Conservation (phyloP, 2,888 invertebrate species). For the Scelioninae gen. 2 region DNA sequence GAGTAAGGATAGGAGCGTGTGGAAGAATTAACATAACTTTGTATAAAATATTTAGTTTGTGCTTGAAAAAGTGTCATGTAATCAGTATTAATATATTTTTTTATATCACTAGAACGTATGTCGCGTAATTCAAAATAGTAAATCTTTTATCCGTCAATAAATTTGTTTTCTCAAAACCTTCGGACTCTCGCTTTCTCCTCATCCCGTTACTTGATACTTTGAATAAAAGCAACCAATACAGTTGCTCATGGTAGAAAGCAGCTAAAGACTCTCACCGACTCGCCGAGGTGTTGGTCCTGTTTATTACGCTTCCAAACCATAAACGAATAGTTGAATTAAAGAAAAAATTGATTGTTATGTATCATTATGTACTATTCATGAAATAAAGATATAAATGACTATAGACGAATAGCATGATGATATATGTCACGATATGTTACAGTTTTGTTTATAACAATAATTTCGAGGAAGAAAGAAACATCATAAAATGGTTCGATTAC, state of each 20-base stretch:
- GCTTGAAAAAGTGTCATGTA: constrained; percentile 8
- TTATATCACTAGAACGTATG: constrained; percentile 8
- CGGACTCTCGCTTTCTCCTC: constrained; percentile 63
- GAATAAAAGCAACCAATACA: constrained; percentile 45
- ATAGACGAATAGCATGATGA: no score
- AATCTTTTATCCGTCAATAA: constrained; percentile 43
- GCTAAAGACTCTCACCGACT: constrained; percentile 47
- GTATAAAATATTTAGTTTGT: neutral
- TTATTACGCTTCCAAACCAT: constrained; percentile 18
- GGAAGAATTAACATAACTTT: no score
- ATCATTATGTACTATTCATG: neutral
- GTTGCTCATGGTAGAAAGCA: constrained; percentile 48
- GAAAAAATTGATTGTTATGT: neutral
- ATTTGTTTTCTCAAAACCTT: constrained; percentile 51
- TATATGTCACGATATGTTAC: no score
- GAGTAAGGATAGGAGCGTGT: no score
- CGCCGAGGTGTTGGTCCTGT: constrained; percentile 4
- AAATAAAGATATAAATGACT: neutral
- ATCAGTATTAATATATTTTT: constrained; percentile 16
- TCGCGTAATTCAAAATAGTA: constrained; percentile 2
- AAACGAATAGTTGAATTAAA: neutral
- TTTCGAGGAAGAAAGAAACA: no score
- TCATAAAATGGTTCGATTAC: no score
- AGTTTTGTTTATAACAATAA: no score
- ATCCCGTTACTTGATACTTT: constrained; percentile 62